Conservation (phyloP, 2,888 invertebrate species). For the Antheraea yamamai region DNA sequence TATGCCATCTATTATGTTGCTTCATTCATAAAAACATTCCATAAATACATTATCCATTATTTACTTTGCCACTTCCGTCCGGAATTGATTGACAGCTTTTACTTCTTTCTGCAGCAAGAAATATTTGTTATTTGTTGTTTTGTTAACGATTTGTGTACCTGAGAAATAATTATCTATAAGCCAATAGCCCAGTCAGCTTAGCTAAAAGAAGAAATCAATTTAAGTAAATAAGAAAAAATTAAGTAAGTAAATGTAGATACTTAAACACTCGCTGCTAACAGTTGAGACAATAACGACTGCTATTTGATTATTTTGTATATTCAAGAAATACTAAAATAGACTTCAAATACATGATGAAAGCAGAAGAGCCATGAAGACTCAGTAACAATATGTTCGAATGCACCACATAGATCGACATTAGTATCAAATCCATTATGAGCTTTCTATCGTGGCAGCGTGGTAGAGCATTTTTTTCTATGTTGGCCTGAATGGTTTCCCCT, state of each 20-base stretch:
- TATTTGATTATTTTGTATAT: background rate
- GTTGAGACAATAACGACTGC: background rate
- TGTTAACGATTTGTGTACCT: background rate
- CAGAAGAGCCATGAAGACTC: background rate
- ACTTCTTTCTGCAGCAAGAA: background rate
- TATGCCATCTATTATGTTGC: background rate
- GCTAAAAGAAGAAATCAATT: background rate
- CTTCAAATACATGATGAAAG: background rate
- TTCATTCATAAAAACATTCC: too few relatives aligned
- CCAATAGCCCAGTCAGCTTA: background rate
- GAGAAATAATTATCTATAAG: too few relatives aligned
- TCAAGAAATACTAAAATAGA: background rate
- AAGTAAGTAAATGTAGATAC: background rate
- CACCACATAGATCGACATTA: background rate
- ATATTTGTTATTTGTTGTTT: background rate
- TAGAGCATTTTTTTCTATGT: too few relatives aligned
- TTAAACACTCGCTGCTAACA: background rate
- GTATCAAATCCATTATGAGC: background rate
- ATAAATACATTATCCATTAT: too few relatives aligned
- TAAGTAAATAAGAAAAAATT: background rate
- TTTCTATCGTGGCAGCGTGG: background rate
- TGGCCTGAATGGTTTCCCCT: too few relatives aligned
- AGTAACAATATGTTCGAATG: background rate
- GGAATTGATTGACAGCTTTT: background rate
- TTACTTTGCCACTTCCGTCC: background rate